Conservation (phyloP, 1,140 invertebrate genomes). For the Trinorchestia longiramus region DNA sequence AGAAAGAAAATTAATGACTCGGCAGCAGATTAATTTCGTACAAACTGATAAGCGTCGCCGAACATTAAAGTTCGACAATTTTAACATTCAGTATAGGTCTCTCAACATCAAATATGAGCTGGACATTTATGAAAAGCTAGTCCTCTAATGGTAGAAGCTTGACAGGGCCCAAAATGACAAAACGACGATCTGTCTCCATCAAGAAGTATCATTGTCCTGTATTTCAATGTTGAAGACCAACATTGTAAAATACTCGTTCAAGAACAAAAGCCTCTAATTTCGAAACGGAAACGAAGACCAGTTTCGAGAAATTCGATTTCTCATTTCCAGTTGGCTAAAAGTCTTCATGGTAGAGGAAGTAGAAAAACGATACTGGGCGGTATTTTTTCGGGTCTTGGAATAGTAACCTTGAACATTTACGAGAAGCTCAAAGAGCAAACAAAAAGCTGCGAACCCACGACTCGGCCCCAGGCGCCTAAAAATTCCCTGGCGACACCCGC, state of each 20-base stretch:
- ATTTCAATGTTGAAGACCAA: neutral
- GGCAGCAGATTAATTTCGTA: neutral
- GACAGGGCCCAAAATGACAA: neutral
- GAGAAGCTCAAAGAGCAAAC: neutral
- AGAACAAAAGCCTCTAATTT: neutral
- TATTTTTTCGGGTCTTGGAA: neutral
- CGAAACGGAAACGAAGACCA: neutral
- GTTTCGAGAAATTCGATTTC: neutral
- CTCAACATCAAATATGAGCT: neutral
- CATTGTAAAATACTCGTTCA: neutral
- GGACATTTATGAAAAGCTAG: neutral
- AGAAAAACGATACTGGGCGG: neutral
- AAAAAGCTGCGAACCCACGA: neutral
- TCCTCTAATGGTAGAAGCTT: neutral
- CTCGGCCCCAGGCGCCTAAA: neutral
- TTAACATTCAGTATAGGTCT: neutral
- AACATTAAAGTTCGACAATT: neutral
- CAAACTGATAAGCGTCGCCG: neutral
- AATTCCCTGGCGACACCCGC: neutral
- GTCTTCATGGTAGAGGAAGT: neutral
- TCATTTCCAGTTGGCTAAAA: neutral
- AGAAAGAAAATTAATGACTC: neutral
- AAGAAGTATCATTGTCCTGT: neutral
- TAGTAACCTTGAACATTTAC: neutral
- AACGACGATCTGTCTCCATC: neutral